Percentiles rank a stretch among this genome's conserved stretches.
Evolutionary conservation across 1,140 invertebrate species (phyloP).

Genomic region (Pollicipes pollicipes): DNA sequence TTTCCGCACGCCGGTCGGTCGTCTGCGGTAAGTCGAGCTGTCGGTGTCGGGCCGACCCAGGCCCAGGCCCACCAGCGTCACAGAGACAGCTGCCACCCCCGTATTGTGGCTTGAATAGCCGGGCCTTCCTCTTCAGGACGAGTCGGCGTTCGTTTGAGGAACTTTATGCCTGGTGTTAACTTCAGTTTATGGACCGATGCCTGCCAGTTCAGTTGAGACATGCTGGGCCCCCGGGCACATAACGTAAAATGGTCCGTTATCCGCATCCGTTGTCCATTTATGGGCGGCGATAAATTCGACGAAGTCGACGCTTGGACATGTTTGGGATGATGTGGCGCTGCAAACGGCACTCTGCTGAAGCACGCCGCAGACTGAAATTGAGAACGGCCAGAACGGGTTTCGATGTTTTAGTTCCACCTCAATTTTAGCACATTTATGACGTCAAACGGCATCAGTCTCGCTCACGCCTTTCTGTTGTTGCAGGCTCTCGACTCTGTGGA

Average conservation of each 20-base stretch:
- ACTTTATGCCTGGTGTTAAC: neutral
- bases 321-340: neutral
- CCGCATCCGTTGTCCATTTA: neutral
- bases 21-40: no score
- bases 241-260: neutral
- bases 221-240: neutral
- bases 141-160: neutral
- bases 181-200: neutral
- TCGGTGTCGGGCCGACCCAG: no score
- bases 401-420: neutral
- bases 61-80: no score
- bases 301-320: neutral
- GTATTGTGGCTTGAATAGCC: no score
- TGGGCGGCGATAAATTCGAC: neutral
- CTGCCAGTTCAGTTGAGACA: neutral
- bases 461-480: neutral
- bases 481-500: no score
- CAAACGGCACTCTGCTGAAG: neutral
- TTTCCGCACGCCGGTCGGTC: no score
- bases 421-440: neutral
- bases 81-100: no score
- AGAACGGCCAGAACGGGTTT: neutral
- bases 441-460: neutral
- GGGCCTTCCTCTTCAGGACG: no score
- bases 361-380: neutral